Evolutionary conservation across 2,113 vertebrate genomes (phyloP).

Genomic region (Pelecanoides urinatrix): DNA sequence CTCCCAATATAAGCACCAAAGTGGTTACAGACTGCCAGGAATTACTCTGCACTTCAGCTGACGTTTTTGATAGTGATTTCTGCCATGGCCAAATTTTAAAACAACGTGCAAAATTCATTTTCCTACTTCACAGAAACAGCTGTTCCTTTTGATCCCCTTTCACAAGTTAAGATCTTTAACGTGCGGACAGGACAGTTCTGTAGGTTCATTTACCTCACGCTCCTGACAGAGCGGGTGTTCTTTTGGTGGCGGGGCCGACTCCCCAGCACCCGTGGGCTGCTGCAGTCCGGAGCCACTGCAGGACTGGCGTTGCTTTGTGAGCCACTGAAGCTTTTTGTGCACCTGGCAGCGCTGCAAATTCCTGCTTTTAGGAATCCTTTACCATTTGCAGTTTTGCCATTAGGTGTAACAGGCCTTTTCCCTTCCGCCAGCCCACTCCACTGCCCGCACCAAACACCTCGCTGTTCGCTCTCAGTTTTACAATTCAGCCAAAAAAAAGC

Average conservation of each 20-base stretch:
- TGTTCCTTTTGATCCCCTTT: background rate
- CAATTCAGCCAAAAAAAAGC: background rate
- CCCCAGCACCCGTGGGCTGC: rapidly evolving
- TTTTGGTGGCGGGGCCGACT: background rate
- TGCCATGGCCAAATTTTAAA: background rate
- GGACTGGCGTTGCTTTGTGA: background rate
- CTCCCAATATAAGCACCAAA: background rate
- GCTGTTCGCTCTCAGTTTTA: rapidly evolving
- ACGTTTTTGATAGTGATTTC: background rate
- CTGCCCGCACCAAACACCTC: rapidly evolving
- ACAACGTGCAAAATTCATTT: background rate
- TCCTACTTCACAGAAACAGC: background rate
- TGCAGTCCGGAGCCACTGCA: background rate
- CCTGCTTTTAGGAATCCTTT: background rate
- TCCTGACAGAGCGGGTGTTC: background rate
- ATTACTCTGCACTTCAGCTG: background rate
- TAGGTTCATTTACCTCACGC: background rate
- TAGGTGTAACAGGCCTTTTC: too few species aligned
- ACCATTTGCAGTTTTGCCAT: background rate
- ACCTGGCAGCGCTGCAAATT: background rate
- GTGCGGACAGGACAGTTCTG: background rate
- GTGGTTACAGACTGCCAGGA: background rate
- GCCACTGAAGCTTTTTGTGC: rapidly evolving
- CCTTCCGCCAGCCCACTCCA: background rate
- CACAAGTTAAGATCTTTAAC: background rate